A percentile compares a stretch with the other conserved stretches of the same genome.
Evolutionary conservation across 2,797 vertebrate species (phyloP).

Genomic region (Varecia variegata): DNA sequence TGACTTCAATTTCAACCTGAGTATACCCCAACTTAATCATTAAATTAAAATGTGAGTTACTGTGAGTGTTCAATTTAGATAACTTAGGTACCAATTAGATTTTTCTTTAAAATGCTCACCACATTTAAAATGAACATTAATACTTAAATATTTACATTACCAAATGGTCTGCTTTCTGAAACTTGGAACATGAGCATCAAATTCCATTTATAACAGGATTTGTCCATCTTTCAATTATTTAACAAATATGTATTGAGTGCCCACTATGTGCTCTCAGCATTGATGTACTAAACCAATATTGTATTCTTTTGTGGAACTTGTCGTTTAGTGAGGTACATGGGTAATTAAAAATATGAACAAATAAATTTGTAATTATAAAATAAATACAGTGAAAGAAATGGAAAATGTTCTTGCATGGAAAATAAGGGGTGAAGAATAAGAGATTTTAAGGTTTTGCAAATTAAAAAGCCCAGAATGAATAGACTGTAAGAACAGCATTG

Average conservation of each 20-base stretch:
- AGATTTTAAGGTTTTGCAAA: neutral
- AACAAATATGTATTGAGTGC: neutral
- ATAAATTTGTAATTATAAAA: neutral
- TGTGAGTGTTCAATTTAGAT: neutral
- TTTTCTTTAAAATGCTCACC: neutral
- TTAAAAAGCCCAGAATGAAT: neutral
- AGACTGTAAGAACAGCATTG: neutral
- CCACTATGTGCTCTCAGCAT: neutral
- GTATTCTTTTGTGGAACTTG: neutral
- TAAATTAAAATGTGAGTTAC: conserved; percentile 35
- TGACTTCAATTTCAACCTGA: conserved; percentile 25
- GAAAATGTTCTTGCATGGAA: neutral
- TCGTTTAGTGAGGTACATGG: neutral
- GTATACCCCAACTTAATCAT: neutral
- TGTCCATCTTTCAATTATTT: neutral
- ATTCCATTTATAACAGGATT: neutral
- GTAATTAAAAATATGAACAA: neutral
- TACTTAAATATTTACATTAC: conserved; percentile 25
- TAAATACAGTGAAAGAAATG: neutral
- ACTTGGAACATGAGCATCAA: neutral
- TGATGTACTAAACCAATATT: neutral
- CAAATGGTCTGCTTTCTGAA: neutral
- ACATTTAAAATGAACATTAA: neutral
- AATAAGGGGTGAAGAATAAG: neutral
- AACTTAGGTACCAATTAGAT: neutral